These are phyloP conservation scores for Heliconius hortense DNA, from an alignment of 2,888 invertebrate species.

Conservation along the genomic window DNA sequence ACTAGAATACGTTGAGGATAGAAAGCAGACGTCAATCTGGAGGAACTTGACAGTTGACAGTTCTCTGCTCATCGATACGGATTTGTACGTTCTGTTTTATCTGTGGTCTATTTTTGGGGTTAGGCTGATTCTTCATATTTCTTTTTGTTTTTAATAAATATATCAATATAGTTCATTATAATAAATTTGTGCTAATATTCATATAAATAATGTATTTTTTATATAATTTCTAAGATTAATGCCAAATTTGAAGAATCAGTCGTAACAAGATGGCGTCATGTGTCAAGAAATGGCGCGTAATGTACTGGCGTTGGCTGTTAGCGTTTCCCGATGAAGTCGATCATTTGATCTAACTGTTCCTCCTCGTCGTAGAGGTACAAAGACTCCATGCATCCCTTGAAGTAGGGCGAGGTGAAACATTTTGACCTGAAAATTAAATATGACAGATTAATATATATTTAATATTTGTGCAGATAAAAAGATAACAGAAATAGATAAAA, in stretches of 20 bases:
- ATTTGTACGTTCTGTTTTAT: conserved; percentile 47
- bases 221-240: conserved; percentile 8
- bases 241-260: conserved; percentile 35
- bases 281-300: conserved; percentile 59
- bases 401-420: conserved; percentile 90
- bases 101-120: conserved; percentile 49
- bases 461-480: background rate
- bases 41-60: conserved; percentile 64
- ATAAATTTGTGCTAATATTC: conserved; percentile 25
- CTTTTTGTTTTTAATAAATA: conserved; percentile 2
- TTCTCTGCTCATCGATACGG: conserved; percentile 16
- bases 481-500: conserved; percentile 13
- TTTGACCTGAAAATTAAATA: conserved; percentile 83
- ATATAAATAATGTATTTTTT: conserved; percentile 1
- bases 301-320: conserved; percentile 59
- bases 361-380: conserved; percentile 89
- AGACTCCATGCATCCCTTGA: conserved; percentile 91
- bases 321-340: conserved; percentile 88
- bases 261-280: conserved; percentile 58
- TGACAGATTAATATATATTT: background rate
- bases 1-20: conserved; percentile 82
- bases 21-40: conserved; percentile 75
- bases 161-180: conserved; percentile 4
- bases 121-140: conserved; percentile 32
- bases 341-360: conserved; percentile 89